phyloP scores from a whole-genome alignment of 2,888 invertebrate genomes.

The Melinopterus prodromus region DNA sequence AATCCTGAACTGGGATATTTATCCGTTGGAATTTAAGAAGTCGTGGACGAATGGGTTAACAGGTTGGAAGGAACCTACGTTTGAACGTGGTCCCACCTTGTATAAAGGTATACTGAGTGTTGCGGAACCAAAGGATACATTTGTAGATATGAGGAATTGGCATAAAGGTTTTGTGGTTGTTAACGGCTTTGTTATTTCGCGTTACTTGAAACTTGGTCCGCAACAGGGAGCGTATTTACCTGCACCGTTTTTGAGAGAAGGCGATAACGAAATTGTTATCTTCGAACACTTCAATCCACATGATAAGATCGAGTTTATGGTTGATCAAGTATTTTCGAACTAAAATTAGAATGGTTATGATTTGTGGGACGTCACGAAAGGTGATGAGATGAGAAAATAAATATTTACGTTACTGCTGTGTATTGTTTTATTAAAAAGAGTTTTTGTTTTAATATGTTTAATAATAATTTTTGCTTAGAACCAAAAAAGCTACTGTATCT shows the following conservation, averaged over 20 bases:
- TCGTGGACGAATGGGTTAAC: conserved; percentile 56
- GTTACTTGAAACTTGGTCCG: conserved; percentile 86
- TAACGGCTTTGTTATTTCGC: conserved; percentile 86
- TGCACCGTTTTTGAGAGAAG: conserved; percentile 71
- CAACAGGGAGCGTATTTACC: conserved; percentile 86
- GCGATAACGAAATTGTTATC: conserved; percentile 57
- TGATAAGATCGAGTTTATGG: conserved; percentile 44
- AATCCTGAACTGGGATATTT: conserved; percentile 61
- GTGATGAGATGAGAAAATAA: too few relatives aligned
- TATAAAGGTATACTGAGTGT: conserved; percentile 64
- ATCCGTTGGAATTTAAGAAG: conserved; percentile 64
- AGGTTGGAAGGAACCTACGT: conserved; percentile 50
- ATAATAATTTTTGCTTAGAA: too few relatives aligned
- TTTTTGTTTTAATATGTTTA: too few relatives aligned
- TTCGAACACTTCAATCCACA: conserved; percentile 55
- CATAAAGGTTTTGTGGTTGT: conserved; percentile 85
- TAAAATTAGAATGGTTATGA: background rate
- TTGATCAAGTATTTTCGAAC: conserved; percentile 27
- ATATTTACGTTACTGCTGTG: too few relatives aligned
- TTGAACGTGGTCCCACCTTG: conserved; percentile 64
- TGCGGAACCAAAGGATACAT: conserved; percentile 73
- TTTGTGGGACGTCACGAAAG: too few relatives aligned
- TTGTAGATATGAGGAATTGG: conserved; percentile 82
- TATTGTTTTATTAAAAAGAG: too few relatives aligned
- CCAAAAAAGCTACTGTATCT: too few relatives aligned